Conservation (phyloP, 2,888 invertebrate species). For the Arctia plantaginis region DNA sequence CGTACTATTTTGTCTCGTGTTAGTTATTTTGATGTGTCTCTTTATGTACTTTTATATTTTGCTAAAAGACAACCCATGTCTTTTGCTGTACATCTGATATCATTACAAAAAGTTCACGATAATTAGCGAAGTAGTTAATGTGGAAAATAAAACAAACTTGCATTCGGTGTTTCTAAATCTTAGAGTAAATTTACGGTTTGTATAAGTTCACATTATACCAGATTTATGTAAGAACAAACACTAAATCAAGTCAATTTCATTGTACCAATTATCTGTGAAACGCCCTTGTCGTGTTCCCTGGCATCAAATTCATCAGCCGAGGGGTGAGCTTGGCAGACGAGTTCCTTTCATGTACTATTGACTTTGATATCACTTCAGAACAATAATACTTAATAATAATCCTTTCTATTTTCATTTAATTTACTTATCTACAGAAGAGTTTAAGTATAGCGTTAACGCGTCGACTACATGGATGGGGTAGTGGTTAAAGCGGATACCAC, state of each 20-base stretch:
- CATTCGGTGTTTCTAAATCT: neutral
- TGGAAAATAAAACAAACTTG: neutral
- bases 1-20: no score
- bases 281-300: conserved; percentile 22
- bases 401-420: neutral
- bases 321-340: neutral
- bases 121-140: neutral
- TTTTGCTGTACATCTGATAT: no score
- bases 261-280: conserved; percentile 26
- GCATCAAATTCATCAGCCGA: neutral
- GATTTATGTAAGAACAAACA: conserved; percentile 7
- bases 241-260: conserved; percentile 18
- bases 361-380: neutral
- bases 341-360: neutral
- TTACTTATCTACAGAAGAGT: no score
- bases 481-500: no score
- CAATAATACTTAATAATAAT: neutral
- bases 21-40: no score
- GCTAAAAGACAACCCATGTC: no score
- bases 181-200: neutral
- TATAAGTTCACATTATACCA: neutral
- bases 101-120: no score
- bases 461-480: no score
- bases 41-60: no score
- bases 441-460: no score